Evolutionary conservation across 2,888 invertebrate species (phyloP).

Genomic region (Nemotelus pantherinus): DNA sequence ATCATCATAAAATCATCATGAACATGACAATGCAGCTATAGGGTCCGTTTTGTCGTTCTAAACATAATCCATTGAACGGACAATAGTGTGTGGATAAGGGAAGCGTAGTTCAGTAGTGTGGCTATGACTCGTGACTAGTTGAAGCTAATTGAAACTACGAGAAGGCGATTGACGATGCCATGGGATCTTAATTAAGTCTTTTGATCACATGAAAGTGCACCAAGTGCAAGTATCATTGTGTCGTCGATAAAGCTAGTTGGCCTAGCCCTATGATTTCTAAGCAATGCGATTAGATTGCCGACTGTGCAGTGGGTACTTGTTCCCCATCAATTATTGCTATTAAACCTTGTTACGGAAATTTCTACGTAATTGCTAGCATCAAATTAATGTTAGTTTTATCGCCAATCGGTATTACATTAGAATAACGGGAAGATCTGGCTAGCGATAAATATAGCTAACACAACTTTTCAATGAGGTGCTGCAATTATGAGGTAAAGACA

Average conservation of each 20-base stretch:
- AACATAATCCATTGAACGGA: neutral
- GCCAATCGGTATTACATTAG: neutral
- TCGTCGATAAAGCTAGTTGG: neutral
- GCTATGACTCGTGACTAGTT: conserved; percentile 38
- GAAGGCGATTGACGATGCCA: neutral
- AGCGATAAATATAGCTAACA: too few relatives aligned
- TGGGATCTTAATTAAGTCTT: conserved; percentile 33
- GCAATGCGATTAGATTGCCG: neutral
- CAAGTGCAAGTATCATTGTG: neutral
- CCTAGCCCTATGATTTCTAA: neutral
- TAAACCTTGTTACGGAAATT: conserved; percentile 38
- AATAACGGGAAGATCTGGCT: too few relatives aligned
- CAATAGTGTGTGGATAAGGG: conserved; percentile 10
- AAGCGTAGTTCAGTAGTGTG: conserved; percentile 9
- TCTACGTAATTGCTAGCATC: conserved; percentile 25
- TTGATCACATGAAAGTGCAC: conserved; percentile 18
- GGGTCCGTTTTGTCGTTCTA: conserved; percentile 11
- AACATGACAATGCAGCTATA: conserved; percentile 13
- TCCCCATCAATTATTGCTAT: conserved; percentile 22
- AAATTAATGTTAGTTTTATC: conserved; percentile 31
- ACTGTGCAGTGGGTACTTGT: neutral
- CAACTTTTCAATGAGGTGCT: too few relatives aligned
- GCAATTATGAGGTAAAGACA: too few relatives aligned
- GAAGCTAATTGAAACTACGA: conserved; percentile 35
- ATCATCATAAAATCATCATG: conserved; percentile 12